Conservation (phyloP, 2,113 vertebrate genomes). For the Tragulus kanchil region DNA sequence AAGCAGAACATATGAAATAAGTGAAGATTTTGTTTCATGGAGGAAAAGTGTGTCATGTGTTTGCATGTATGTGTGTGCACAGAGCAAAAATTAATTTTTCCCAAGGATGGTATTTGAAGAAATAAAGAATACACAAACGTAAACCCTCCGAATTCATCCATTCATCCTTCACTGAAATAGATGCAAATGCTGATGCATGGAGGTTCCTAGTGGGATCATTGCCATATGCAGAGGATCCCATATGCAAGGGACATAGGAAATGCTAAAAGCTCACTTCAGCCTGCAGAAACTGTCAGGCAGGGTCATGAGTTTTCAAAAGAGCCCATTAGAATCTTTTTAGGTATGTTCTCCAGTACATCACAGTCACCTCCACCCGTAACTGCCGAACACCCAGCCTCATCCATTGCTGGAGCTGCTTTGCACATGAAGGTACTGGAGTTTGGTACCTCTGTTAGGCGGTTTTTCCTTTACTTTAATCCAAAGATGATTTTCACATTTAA, state of each 20-base stretch:
- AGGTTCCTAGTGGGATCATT: neutral
- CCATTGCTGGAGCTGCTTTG: neutral
- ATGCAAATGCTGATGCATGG: neutral
- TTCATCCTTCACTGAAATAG: neutral
- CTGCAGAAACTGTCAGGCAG: neutral
- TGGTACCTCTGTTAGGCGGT: neutral
- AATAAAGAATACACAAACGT: neutral
- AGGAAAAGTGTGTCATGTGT: neutral
- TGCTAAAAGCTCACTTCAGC: neutral
- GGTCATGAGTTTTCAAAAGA: neutral
- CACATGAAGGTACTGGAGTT: neutral
- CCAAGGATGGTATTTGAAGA: neutral
- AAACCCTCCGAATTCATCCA: neutral
- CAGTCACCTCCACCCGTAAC: neutral
- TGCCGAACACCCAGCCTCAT: neutral
- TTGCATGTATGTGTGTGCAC: neutral
- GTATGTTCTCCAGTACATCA: accelerated
- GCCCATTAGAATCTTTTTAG: neutral
- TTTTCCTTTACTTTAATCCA: neutral
- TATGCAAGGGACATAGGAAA: neutral
- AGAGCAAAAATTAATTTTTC: neutral
- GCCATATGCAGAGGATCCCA: neutral
- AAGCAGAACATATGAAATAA: neutral
- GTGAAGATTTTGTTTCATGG: neutral
- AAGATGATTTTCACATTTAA: neutral